A percentile compares a stretch with the other conserved stretches of the same genome.
Conservation (phyloP, 2,888 invertebrate species). For the Drosophila macrothrix region DNA sequence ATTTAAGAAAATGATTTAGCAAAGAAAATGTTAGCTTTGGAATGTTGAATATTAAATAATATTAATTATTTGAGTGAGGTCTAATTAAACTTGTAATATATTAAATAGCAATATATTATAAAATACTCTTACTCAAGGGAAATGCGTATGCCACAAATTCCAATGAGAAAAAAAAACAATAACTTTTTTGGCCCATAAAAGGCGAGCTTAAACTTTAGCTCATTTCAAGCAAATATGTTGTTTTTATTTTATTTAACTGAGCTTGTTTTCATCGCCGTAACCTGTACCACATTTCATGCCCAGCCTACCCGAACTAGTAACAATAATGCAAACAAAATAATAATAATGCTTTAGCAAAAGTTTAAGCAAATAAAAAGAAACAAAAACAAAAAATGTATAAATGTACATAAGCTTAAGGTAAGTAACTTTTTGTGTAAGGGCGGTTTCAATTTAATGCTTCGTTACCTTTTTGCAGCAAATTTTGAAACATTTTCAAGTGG, state of each 20-base stretch:
- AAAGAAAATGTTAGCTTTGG: background rate
- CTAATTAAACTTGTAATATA: background rate
- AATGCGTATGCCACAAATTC: background rate
- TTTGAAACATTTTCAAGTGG: conserved; percentile 66
- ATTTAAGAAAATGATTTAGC: background rate
- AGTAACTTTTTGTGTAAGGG: conserved; percentile 15
- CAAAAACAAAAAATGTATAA: background rate
- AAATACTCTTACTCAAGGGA: background rate
- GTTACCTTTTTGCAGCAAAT: conserved; percentile 71
- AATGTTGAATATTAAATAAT: background rate
- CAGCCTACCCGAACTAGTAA: conserved; percentile 1
- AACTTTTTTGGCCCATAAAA: conserved; percentile 22
- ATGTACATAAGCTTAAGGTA: conserved; percentile 31
- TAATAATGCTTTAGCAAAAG: conserved; percentile 62
- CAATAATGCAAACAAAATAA: conserved; percentile 52
- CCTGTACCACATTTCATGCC: conserved; percentile 34
- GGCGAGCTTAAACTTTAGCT: conserved; percentile 23
- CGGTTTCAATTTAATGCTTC: conserved; percentile 74
- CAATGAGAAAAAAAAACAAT: background rate
- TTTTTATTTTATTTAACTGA: conserved; percentile 13
- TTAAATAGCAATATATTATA: background rate
- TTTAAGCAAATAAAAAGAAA: conserved; percentile 45
- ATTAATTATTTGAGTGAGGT: background rate
- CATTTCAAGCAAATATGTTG: conserved; percentile 20
- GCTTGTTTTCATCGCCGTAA: conserved; percentile 29